These are phyloP conservation scores for Lagodon rhomboides DNA, from an alignment of 2,797 vertebrate genomes.

Conservation along the genomic window DNA sequence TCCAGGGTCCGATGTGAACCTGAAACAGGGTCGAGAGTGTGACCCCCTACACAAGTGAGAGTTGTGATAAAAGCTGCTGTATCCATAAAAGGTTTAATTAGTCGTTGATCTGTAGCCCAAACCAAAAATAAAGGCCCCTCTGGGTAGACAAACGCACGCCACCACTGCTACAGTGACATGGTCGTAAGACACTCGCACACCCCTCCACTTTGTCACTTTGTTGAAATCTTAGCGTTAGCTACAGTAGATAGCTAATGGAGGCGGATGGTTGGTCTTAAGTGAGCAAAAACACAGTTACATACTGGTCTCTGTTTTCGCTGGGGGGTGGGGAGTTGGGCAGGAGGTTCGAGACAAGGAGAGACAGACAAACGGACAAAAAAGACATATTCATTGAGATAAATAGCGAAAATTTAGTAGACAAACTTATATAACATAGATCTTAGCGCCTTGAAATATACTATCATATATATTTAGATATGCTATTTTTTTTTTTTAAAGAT, in stretches of 20 bases:
- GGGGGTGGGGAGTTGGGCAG: constrained; percentile 57
- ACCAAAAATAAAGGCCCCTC: constrained; percentile 78
- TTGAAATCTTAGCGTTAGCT: constrained; percentile 68
- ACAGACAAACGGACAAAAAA: constrained; percentile 81
- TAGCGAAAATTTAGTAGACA: constrained; percentile 83
- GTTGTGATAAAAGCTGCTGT: constrained; percentile 75
- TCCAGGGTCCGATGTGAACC: constrained; percentile 37
- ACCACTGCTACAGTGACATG: constrained; percentile 82
- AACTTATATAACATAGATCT: constrained; percentile 83
- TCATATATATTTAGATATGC: constrained; percentile 83
- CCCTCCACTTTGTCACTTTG: constrained; percentile 53
- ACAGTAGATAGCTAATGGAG: constrained; percentile 73
- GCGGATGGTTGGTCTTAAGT: constrained; percentile 80
- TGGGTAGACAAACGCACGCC: constrained; percentile 74
- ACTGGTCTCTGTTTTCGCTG: constrained; percentile 87
- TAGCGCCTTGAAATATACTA: constrained; percentile 84
- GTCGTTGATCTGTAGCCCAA: constrained; percentile 70
- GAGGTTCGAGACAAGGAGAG: constrained; percentile 71
- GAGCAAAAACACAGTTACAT: constrained; percentile 87
- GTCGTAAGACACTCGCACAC: constrained; percentile 80
- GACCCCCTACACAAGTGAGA: constrained; percentile 51
- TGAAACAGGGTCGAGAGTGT: constrained; percentile 42
- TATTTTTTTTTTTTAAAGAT: constrained; percentile 67
- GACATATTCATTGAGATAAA: constrained; percentile 84
- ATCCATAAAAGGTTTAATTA: constrained; percentile 73